phyloP scores from a whole-genome alignment of 2,113 vertebrate genomes.

The Indri indri region DNA sequence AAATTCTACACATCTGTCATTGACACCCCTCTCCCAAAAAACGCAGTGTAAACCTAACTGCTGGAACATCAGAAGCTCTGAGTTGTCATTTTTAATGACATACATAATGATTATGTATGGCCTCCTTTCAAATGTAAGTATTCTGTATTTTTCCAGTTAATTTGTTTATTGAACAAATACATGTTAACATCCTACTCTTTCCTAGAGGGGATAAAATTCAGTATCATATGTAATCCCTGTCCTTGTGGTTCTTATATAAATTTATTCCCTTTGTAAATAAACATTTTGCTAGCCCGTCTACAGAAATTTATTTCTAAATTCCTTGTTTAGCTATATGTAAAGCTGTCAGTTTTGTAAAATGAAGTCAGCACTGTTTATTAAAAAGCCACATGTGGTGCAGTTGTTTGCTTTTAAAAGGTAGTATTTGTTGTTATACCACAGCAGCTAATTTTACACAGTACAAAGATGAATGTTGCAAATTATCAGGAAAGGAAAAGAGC shows the following conservation, averaged over 20 bases:
- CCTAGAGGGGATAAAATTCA: background rate
- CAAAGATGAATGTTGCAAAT: slow-evolving; percentile 34
- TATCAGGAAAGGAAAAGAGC: background rate
- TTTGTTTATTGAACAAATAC: slow-evolving; percentile 38
- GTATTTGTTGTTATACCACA: slow-evolving; percentile 38
- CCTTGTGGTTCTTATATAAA: background rate
- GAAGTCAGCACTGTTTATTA: background rate
- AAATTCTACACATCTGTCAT: slow-evolving; percentile 15
- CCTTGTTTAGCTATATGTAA: background rate
- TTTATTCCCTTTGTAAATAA: slow-evolving; percentile 20
- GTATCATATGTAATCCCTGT: background rate
- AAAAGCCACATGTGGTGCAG: background rate
- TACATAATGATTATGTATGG: background rate
- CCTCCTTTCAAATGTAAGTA: slow-evolving; percentile 35
- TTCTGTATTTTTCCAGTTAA: slow-evolving; percentile 23
- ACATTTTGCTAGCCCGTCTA: background rate
- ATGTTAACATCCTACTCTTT: background rate
- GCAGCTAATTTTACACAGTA: slow-evolving; percentile 39
- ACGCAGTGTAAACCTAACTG: background rate
- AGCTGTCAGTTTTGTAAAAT: slow-evolving; percentile 35
- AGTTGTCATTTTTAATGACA: slow-evolving; percentile 7
- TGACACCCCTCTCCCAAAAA: background rate
- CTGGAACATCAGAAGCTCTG: background rate
- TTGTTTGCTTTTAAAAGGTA: slow-evolving; percentile 51
- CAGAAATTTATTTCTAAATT: slow-evolving; percentile 43